phyloP scores from a whole-genome alignment of 2,888 invertebrate genomes.

The Pycnomerus fuliginosus region DNA sequence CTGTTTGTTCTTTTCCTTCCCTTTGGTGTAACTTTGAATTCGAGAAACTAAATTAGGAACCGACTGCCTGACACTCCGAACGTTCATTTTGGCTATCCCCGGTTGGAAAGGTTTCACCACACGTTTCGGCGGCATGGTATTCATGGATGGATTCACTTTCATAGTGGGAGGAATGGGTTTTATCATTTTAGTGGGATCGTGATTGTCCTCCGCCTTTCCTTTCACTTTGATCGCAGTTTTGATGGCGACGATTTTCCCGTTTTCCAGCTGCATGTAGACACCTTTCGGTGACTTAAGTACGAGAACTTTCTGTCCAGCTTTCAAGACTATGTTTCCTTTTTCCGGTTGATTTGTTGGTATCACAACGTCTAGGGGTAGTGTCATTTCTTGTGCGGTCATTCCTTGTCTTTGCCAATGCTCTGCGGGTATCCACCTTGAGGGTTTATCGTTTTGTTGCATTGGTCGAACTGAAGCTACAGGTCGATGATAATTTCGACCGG shows the following conservation, averaged over 20 bases:
- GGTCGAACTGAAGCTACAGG: conserved; percentile 71
- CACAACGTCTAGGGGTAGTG: conserved; percentile 84
- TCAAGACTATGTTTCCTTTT: conserved; percentile 84
- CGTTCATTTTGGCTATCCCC: conserved; percentile 44
- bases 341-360: conserved; percentile 90
- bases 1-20: background rate
- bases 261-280: conserved; percentile 92
- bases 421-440: conserved; percentile 76
- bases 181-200: conserved; percentile 49
- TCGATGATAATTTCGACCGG: conserved; percentile 43
- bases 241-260: conserved; percentile 93
- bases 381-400: conserved; percentile 94
- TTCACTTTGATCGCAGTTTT: conserved; percentile 73
- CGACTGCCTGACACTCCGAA: conserved; percentile 46
- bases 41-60: conserved; percentile 48
- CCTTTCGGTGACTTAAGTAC: conserved; percentile 94
- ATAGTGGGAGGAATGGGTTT: conserved; percentile 39
- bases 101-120: conserved; percentile 43
- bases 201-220: conserved; percentile 53
- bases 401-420: conserved; percentile 92
- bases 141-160: conserved; percentile 63
- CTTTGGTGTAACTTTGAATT: conserved; percentile 33
- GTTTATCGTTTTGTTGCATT: conserved; percentile 63
- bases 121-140: conserved; percentile 59
- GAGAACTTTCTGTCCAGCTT: conserved; percentile 92